Conservation (phyloP, 2,113 vertebrate genomes). For the Porphyrio hochstetteri region DNA sequence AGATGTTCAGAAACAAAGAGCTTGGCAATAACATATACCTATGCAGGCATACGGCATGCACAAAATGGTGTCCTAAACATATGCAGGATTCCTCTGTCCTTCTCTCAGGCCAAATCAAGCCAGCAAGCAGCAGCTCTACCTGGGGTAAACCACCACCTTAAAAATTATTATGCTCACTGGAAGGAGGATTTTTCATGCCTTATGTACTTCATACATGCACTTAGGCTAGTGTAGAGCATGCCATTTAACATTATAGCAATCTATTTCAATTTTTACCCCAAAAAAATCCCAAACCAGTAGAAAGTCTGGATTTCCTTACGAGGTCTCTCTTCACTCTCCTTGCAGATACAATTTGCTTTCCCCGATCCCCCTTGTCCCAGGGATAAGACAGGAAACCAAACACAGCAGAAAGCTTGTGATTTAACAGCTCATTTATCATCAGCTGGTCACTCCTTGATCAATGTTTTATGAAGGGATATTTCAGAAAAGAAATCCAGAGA, state of each 20-base stretch:
- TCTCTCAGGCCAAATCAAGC: background rate
- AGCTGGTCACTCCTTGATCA: constrained; percentile 10
- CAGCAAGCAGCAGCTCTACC: background rate
- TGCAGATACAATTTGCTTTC: background rate
- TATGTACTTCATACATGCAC: background rate
- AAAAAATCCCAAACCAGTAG: background rate
- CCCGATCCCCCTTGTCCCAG: background rate
- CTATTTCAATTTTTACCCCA: background rate
- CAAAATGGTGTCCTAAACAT: background rate
- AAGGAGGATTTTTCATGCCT: background rate
- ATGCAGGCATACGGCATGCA: background rate
- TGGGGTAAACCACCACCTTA: background rate
- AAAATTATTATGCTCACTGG: background rate
- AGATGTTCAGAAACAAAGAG: background rate
- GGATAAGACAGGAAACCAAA: background rate
- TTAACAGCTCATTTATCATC: background rate
- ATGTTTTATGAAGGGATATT: background rate
- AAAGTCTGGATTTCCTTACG: background rate
- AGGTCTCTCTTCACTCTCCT: background rate
- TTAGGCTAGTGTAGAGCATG: background rate
- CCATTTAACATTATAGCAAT: background rate
- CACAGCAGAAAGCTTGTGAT: background rate
- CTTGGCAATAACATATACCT: background rate
- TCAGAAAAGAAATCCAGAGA: background rate
- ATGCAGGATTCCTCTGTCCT: background rate